Percentiles rank a stretch among this genome's conserved stretches.
Conservation (phyloP, 2,113 vertebrate genomes). For the Telmatochromis brichardi region DNA sequence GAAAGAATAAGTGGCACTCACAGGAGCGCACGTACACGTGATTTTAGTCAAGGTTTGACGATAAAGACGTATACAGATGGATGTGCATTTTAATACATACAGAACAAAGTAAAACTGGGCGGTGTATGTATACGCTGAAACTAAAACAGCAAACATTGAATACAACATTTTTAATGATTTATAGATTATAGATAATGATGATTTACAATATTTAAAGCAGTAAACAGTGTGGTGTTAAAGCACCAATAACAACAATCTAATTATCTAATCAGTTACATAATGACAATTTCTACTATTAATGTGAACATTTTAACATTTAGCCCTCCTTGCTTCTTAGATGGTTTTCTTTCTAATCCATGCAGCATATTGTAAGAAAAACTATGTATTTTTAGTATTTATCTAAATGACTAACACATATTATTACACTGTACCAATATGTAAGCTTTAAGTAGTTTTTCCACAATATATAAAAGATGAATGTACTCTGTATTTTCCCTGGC, state of each 20-base stretch:
- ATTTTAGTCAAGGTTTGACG: background rate
- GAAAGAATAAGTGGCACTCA: background rate
- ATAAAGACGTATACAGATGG: background rate
- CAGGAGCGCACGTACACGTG: background rate
- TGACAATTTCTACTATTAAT: background rate
- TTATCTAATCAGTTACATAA: background rate
- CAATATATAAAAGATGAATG: background rate
- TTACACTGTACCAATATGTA: background rate
- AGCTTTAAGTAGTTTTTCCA: background rate
- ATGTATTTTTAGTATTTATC: background rate
- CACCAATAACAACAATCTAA: background rate
- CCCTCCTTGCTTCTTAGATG: background rate
- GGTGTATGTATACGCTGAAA: background rate
- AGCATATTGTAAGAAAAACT: background rate
- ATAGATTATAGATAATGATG: background rate
- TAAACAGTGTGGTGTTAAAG: background rate
- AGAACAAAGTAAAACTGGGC: background rate
- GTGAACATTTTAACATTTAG: background rate
- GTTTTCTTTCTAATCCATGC: background rate
- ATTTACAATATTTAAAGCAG: background rate
- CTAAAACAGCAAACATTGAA: background rate
- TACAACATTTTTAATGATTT: background rate
- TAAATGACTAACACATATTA: background rate
- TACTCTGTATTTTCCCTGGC: background rate
- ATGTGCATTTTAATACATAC: background rate